Base-by-base conservation (phyloP, 2,888 invertebrate species). In the Trachelus iudaicus region DNA sequence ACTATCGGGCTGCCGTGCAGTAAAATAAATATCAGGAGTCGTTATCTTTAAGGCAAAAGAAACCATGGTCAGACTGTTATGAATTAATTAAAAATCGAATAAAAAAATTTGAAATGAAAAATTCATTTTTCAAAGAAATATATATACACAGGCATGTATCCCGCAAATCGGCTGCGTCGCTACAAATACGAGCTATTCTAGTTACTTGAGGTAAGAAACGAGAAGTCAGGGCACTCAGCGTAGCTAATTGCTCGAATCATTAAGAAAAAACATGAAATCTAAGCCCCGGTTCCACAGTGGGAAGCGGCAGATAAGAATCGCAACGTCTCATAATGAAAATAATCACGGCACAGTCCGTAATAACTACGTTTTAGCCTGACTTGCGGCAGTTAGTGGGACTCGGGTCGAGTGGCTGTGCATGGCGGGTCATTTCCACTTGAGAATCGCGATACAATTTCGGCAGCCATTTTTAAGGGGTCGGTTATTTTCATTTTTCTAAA, bases 191-290 rank as follows among this genome's bases (percentile, higher is more conserved):
- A 9, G 23, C 23, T 23, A 56, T 56, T 56, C 56, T 56, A 9
- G 56, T 56, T 56, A 56, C 56, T 2, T 9, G 79, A 81, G 77
- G 78, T 81, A 80, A 79, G 81, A 84, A 89, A 88, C 85, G 89
- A 88, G 87, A 89, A 91, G 89, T 89, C 89, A 88, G 88, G 82
- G 91, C 90, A 90, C 88, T 90, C 90, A 90, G 91, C 90, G 91
- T 91, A 86, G 91, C 91, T 91, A 91, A 91, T 91, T 91, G 90
- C 90, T 91, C 89, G 89, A 91, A 91, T 91, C 90, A 91, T 91
- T 91, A 91, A 90, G 90, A 91, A 91, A 91, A 91, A 91, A 91
- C 90, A 91, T 89, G 90, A 89, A 90, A 90, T 90, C 89, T 87
- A 89, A 91, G 87, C 82, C 83, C 79, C 75, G 76, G 80, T 81